Base-by-base conservation (phyloP, 2,113 vertebrate genomes). In the Prolemur simus region DNA sequence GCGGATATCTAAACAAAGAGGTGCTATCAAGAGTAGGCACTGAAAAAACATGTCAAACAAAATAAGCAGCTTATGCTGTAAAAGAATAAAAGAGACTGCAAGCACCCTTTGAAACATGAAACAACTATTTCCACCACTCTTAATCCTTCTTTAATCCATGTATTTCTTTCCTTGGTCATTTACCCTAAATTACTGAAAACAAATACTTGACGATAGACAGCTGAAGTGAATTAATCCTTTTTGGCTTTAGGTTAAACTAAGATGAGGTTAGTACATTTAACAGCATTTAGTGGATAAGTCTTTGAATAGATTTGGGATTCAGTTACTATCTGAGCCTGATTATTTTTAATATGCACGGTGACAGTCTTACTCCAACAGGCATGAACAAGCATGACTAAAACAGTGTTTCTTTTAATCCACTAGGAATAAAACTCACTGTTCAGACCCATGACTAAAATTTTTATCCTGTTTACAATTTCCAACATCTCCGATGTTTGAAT, bases 111-210 rank as follows among this genome's bases (percentile, higher is more conserved):
- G 92, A 96, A 97, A 81, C 49, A 68, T 27, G 11, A 89, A 60
- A 78, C 60, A 87, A 52, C 92, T 54, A 21, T 84, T 89, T 81
- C 34, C 39, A 52, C 39, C 54, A 52, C 63, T 66, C 56, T 87
- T 87, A 89, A 87, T 60, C 85, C 52, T 58, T 71, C 52, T 60
- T 63, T 64, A 92, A 66, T 37, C 39, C 49, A 6, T 42, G 42
- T 91, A 64, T 96, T 80, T 25, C 69, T 95, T 83, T 93, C 87
- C 94, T 95, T 64, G 81, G 66, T 90, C 76, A 66, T 81, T 71
- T 82, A 52, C 34, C 66, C 77, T 87, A 45, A 96, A 94, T 82
- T 91, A 91, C 58, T 88, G 78, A 94, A 94, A 95, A 89, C 64
- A 85, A 66, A 92, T 73, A 87, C 84, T 96, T 84, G 27, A 91